Evolutionary conservation across 2,797 vertebrate genomes (phyloP), one percentile per base, ranked within the genome.

Genomic region (Jordanella pulchra): DNA sequence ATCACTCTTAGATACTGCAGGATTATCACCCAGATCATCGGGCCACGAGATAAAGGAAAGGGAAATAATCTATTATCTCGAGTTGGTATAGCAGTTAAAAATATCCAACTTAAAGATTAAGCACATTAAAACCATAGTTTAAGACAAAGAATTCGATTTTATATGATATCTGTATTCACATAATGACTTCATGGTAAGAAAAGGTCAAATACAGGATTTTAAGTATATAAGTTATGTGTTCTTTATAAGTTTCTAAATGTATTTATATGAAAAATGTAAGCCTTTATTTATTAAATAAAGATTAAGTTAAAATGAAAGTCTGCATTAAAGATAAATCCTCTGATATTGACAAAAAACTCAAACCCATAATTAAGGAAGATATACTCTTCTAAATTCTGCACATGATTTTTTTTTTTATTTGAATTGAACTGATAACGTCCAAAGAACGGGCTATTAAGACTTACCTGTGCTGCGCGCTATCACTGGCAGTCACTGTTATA

Each of bases 401-500:
- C 15, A 61, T n/a, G 12, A 63, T 7, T 63, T n/a, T 3, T 60
- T 32, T 60, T 23, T 47, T 48, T 56, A 44, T 17, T 9, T 42
- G 15, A 13, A 25, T 42, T 60, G 4, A 72, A 53, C 23, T 0
- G 25, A 54, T 53, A 25, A 70, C 28, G 4, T 65, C 47, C 17
- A 53, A 70, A 53, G 21, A 14, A 11, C n/a, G 18, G 23, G 60
- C n/a, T 7, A 50, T 21, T 5, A 13, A n/a, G 53, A 79, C 90
- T 86, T 87, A 99, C 98, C 97, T 97, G 94, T 96, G 96, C 73
- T 96, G 96, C 60, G 94, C 95, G 85, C 93, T 93, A 82, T 99
- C 96, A 0, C 96, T 92, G 2, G 97, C 92, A 0, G 96, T 97
- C 94, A 99, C 97, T 86, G 97, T 99, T 95, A 99, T 98, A 87